Evolutionary conservation across 2,888 invertebrate species (phyloP), one percentile per base, ranked within the genome.

Genomic region (Chloromyia formosa): DNA sequence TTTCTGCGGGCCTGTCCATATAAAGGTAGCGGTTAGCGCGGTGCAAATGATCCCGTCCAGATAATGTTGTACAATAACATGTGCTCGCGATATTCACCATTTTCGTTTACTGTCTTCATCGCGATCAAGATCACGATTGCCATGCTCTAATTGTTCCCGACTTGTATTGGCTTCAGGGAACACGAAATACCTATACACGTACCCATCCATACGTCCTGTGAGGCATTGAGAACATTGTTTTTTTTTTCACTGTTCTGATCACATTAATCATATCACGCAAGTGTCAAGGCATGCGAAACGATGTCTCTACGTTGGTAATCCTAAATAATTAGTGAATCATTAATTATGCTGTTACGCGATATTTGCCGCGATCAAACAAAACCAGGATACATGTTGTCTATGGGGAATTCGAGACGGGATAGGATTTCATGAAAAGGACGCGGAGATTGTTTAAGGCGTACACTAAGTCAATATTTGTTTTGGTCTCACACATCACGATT

Each of bases 281-380:
- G 64, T 75, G 71, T 74, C 74, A 73, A 72, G 74, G 74, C 72
- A 77, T 73, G 22, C 56, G 23, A 66, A 74, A 74, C 27, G 68
- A 74, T 74, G 40, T 60, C 61, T 22, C 60, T 18, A 68, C 42
- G 20, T 22, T 5, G 66, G 56, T 74, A 80, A 80, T 79, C 79
- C 79, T 80, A 79, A 80, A 79, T 80, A 80, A 80, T 80, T 80
- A 80, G 79, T 79, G 77, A 78, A 78, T 80, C 79, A 80, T 80
- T 79, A 80, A 79, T 80, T 80, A 78, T 68, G 76, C 75, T 74
- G 78, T 78, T 79, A 78, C 79, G 56, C 71, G 71, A 56, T 69
- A 54, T 56, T 71, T 49, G 42, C 71, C 71, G 71, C 78, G 74
- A 74, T 77, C 61, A 42, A 61, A n/a, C 18, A 10, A 64, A 40